Conservation (phyloP, 2,888 invertebrate species). For the Ypsolopha scabrella region DNA sequence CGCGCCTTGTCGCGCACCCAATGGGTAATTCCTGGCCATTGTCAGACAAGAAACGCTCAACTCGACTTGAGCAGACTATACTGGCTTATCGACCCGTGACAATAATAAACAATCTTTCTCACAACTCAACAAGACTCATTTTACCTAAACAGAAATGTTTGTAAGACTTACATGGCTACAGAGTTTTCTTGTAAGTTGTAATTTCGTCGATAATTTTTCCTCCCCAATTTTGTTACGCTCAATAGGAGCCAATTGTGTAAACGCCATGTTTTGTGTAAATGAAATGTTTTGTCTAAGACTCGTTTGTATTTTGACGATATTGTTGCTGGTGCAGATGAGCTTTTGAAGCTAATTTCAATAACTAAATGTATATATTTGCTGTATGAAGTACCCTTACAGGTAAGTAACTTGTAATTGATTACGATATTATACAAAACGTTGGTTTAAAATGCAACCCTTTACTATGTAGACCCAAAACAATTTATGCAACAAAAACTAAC, state of each 20-base stretch:
- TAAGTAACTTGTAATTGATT: too few relatives aligned
- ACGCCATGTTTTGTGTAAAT: conserved; percentile 13
- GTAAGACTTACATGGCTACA: too few relatives aligned
- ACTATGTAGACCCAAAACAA: too few relatives aligned
- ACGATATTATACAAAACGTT: too few relatives aligned
- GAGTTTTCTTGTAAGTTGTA: conserved; percentile 37
- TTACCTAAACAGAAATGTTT: background rate
- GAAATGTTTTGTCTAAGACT: background rate
- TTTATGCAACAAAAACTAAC: too few relatives aligned
- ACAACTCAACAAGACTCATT: background rate
- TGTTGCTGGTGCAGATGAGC: too few relatives aligned
- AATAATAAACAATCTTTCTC: too few relatives aligned
- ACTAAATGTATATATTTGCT: too few relatives aligned
- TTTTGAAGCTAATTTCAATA: too few relatives aligned
- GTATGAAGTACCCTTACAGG: too few relatives aligned
- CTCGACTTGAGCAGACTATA: background rate
- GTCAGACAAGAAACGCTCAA: conserved; percentile 49
- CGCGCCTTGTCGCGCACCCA: conserved; percentile 39
- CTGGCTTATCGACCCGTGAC: background rate
- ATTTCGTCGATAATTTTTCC: conserved; percentile 36
- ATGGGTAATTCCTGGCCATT: conserved; percentile 64
- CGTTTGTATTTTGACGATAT: background rate
- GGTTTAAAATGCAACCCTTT: too few relatives aligned
- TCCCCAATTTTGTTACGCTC: conserved; percentile 22
- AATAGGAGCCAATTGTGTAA: conserved; percentile 48